Percentiles rank a stretch among this genome's conserved stretches.
phyloP scores from a whole-genome alignment of 2,888 invertebrate species.

The Hedya salicella region DNA sequence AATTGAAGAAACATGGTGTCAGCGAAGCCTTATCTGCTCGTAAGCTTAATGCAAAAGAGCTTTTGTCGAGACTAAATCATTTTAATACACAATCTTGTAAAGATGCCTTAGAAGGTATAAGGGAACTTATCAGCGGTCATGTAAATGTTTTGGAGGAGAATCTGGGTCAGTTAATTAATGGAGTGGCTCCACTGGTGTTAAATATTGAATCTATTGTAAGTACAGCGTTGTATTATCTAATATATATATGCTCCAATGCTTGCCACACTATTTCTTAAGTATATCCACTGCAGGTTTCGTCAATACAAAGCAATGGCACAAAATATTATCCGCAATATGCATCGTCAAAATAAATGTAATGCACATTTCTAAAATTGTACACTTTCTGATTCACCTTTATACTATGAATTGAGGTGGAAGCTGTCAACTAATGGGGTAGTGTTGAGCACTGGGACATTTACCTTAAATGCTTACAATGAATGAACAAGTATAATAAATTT shows the following conservation, averaged over 20 bases:
- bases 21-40: slow-evolving; percentile 86
- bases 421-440: too few species aligned
- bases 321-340: too few species aligned
- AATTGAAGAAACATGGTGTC: slow-evolving; percentile 84
- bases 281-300: too few species aligned
- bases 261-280: too few species aligned
- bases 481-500: not conserved
- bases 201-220: slow-evolving; percentile 88
- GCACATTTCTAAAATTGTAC: too few species aligned
- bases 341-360: too few species aligned
- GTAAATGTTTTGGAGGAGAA: slow-evolving; percentile 80
- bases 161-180: slow-evolving; percentile 88
- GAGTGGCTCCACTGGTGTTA: slow-evolving; percentile 87
- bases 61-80: slow-evolving; percentile 89
- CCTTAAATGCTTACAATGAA: too few species aligned
- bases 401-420: too few species aligned
- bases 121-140: slow-evolving; percentile 76
- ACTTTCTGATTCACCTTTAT: too few species aligned
- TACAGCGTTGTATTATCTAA: slow-evolving; percentile 38
- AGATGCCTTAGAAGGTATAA: slow-evolving; percentile 87
- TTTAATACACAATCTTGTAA: slow-evolving; percentile 89
- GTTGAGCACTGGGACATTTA: too few species aligned
- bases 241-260: too few species aligned
- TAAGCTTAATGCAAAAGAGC: slow-evolving; percentile 89
- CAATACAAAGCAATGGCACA: too few species aligned